Conservation (phyloP, 2,797 vertebrate genomes). For the Arctocebus calabarensis region DNA sequence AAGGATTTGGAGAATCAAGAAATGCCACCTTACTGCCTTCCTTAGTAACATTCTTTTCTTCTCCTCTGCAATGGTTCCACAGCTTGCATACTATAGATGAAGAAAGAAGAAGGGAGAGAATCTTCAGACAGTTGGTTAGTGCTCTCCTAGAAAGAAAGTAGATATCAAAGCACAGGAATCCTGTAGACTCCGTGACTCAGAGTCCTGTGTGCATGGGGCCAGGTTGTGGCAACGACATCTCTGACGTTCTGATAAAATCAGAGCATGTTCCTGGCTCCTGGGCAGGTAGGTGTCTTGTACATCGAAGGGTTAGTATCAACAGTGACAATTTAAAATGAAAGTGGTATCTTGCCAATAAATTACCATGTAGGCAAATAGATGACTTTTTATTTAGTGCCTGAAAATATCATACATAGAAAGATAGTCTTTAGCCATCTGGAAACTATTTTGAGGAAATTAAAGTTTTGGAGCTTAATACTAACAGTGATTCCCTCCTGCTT, state of each 20-base stretch:
- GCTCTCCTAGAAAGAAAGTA: background rate
- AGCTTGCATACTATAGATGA: background rate
- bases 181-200: background rate
- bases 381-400: slow-evolving; percentile 5
- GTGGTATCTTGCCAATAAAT: slow-evolving; percentile 19
- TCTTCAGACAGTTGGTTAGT: background rate
- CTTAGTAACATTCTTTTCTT: background rate
- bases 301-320: background rate
- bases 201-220: background rate
- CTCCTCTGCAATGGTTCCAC: background rate
- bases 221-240: background rate
- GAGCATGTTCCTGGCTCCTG: background rate
- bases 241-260: background rate
- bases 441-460: slow-evolving; percentile 62
- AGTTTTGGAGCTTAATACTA: background rate
- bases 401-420: background rate
- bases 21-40: background rate
- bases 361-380: background rate
- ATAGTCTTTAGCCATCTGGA: slow-evolving; percentile 39
- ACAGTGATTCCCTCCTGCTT: background rate
- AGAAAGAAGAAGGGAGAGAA: background rate
- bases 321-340: slow-evolving; percentile 8
- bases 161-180: background rate
- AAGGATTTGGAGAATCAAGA: background rate
- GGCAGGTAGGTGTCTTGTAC: background rate